phyloP scores from a whole-genome alignment of 2,113 vertebrate species.

The Saguinus midas region DNA sequence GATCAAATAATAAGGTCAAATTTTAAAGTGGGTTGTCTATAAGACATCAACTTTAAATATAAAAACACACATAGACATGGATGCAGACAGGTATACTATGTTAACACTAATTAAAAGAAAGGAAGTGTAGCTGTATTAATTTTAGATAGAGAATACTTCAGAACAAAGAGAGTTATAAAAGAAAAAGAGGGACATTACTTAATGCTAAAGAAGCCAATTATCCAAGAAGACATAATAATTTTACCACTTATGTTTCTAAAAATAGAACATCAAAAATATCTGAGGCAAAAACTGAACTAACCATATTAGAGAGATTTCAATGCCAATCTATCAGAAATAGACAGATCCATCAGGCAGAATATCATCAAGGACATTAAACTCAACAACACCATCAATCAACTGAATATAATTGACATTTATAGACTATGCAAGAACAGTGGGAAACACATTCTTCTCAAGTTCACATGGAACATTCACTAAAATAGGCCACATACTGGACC shows the following conservation, averaged over 20 bases:
- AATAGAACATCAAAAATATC: background rate
- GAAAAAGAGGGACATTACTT: background rate
- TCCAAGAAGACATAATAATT: background rate
- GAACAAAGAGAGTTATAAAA: background rate
- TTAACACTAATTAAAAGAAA: background rate
- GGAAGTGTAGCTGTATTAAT: background rate
- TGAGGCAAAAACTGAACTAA: background rate
- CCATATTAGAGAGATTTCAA: background rate
- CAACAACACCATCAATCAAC: background rate
- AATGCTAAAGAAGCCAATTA: background rate
- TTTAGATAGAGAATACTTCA: background rate
- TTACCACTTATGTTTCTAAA: background rate
- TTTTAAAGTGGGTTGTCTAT: background rate
- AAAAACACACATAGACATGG: background rate
- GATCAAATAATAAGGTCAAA: background rate
- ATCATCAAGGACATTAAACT: background rate
- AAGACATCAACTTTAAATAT: background rate
- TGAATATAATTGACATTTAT: background rate
- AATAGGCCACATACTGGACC: background rate
- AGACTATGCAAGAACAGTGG: background rate
- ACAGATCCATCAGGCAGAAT: background rate
- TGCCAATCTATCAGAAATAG: background rate
- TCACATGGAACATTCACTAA: background rate
- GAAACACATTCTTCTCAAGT: background rate
- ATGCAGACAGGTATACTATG: background rate